phyloP scores from a whole-genome alignment of 2,888 invertebrate genomes.

The Escarpia spicata region DNA sequence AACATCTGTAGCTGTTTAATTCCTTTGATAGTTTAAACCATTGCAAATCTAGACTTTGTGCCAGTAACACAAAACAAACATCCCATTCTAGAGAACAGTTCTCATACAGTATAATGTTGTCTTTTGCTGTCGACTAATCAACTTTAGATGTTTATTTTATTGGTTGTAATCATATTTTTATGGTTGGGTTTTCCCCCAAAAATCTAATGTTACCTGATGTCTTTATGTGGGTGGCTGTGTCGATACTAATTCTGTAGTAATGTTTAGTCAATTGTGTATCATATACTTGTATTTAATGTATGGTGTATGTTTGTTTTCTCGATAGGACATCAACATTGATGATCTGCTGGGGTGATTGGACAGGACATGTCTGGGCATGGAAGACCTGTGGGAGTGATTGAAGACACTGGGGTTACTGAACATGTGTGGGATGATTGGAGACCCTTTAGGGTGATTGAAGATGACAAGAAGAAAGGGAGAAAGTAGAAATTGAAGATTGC shows the following conservation, averaged over 20 bases:
- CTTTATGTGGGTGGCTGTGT: too few species aligned
- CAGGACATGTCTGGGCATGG: too few species aligned
- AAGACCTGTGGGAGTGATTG: too few species aligned
- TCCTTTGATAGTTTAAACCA: neutral
- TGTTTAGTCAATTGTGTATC: neutral
- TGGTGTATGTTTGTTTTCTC: neutral
- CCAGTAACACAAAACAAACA: neutral
- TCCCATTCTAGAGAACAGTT: neutral
- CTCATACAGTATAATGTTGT: neutral
- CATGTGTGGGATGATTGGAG: neutral
- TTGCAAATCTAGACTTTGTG: neutral
- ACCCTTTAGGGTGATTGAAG: neutral
- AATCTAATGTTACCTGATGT: neutral
- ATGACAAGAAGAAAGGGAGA: neutral
- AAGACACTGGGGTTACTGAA: too few species aligned
- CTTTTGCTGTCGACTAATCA: neutral
- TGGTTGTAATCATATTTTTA: neutral
- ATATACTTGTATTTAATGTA: neutral
- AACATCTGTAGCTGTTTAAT: too few species aligned
- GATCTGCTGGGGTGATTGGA: constrained; percentile 1
- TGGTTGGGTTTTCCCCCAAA: neutral
- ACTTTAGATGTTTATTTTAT: neutral
- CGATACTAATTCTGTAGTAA: neutral
- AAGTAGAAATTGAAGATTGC: neutral
- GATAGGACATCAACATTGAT: neutral